phyloP scores from a whole-genome alignment of 2,113 vertebrate species.

The Pangasianodon gigas region DNA sequence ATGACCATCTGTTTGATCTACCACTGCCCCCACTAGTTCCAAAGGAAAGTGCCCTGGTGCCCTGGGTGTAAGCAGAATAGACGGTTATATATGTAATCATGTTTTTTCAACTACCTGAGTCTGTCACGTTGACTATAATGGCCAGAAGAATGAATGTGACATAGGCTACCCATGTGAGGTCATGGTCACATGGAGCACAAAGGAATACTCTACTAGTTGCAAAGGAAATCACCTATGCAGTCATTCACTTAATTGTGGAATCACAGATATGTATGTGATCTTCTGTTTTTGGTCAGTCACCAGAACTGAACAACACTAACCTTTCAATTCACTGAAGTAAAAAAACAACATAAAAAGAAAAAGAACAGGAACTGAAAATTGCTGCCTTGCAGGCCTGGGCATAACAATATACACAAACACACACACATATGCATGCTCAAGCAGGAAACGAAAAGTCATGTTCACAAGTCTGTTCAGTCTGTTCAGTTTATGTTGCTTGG shows the following conservation, averaged over 20 bases:
- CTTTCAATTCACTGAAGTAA: neutral
- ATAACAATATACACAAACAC: conserved; percentile 1
- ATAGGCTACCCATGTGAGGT: neutral
- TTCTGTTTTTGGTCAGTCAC: neutral
- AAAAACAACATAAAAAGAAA: neutral
- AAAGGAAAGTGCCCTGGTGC: neutral
- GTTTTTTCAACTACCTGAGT: neutral
- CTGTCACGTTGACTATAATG: neutral
- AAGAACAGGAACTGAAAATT: neutral
- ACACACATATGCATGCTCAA: neutral
- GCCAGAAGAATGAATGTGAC: neutral
- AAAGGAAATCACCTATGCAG: neutral
- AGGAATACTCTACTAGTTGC: neutral
- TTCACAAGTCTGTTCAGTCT: neutral
- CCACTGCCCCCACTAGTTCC: neutral
- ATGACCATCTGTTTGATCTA: neutral
- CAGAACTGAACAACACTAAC: neutral
- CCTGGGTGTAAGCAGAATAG: neutral
- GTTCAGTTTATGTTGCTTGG: neutral
- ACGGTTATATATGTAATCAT: neutral
- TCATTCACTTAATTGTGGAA: neutral
- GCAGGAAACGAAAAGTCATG: neutral
- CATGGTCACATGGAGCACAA: neutral
- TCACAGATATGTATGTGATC: neutral
- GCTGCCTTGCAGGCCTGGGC: neutral